Base-by-base conservation (phyloP, 2,888 invertebrate species). In the Heliconius cydno region DNA sequence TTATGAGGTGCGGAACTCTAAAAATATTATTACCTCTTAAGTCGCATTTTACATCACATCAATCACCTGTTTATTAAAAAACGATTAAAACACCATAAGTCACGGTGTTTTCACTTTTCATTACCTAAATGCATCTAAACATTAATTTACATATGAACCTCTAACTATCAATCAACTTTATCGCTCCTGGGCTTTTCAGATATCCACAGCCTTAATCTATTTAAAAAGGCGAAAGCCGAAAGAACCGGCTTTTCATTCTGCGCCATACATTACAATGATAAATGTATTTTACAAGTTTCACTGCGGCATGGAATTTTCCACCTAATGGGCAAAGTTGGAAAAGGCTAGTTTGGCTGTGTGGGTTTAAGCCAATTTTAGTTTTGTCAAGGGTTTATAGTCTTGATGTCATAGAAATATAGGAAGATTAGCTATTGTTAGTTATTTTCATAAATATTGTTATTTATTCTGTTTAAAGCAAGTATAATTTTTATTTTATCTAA, bases 191-290 rank as follows among this genome's bases (percentile, higher is more conserved):
- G 67, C 71, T 80, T 77, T 80, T 78, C 79, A 78, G 60, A 57
- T 72, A 68, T 41, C 74, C 71, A 73, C 72, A 81, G 66, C 52
- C 70, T 28, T 63, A 79, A 81, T 80, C 78, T 80, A 78, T 76
- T 74, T 81, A 63, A 81, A 77, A 81, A 81, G 81, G 78, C 78
- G 63, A 81, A 81, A 81, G 76, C 65, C 80, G 46, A 77, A 80
- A 74, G 70, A 77, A 80, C 80, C 63, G 41, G 67, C 74, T 63
- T 79, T 79, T 75, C 74, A 63, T 74, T 70, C 77, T 12, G 65
- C 68, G 74, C 77, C 74, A 80, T 78, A 80, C 75, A 75, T 78
- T 81, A 81, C 80, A 76, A 76, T 81, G 81, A 81, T 80, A 80
- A 80, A 81, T 80, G 81, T 75, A 28, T 75, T 66, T 66, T 66